Evolutionary conservation across 2,797 vertebrate genomes (phyloP).

Genomic region (Petrocephalus schoutedeni): DNA sequence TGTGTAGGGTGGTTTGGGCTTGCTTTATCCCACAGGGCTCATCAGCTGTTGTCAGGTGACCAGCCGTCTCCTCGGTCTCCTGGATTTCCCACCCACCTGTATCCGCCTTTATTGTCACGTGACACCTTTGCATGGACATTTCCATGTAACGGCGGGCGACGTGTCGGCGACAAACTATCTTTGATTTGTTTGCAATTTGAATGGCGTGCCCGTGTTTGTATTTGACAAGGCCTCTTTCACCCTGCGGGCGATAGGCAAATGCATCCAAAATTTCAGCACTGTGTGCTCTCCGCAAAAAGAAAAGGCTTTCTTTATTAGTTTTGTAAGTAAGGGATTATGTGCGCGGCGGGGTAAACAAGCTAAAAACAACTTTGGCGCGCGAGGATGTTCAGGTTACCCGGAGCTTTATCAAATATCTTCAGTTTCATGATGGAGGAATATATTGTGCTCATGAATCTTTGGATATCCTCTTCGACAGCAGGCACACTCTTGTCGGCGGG

Average conservation of each 20-base stretch:
- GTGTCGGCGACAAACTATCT: not conserved
- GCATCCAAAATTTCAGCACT: not conserved
- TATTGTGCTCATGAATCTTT: not conserved
- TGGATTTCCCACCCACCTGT: not conserved
- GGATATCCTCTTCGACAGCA: not conserved
- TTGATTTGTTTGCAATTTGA: conserved; percentile 27
- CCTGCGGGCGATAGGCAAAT: conserved; percentile 20
- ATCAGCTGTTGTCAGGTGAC: not conserved
- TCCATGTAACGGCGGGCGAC: not conserved
- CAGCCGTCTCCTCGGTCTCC: no score
- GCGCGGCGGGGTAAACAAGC: not conserved
- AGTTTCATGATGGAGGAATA: not conserved
- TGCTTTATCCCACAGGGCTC: not conserved
- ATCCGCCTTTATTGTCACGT: not conserved
- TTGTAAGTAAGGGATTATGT: not conserved
- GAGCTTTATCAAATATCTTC: not conserved
- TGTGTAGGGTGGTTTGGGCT: not conserved
- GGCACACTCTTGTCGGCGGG: not conserved
- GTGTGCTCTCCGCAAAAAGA: not conserved
- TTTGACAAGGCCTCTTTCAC: not conserved
- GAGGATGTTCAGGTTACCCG: not conserved
- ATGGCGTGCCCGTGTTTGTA: not conserved
- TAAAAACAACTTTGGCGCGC: not conserved
- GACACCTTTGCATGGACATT: conserved; percentile 10
- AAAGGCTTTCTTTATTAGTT: not conserved